Conservation (phyloP, 2,888 invertebrate genomes). For the Stenoptilia bipunctidactyla region DNA sequence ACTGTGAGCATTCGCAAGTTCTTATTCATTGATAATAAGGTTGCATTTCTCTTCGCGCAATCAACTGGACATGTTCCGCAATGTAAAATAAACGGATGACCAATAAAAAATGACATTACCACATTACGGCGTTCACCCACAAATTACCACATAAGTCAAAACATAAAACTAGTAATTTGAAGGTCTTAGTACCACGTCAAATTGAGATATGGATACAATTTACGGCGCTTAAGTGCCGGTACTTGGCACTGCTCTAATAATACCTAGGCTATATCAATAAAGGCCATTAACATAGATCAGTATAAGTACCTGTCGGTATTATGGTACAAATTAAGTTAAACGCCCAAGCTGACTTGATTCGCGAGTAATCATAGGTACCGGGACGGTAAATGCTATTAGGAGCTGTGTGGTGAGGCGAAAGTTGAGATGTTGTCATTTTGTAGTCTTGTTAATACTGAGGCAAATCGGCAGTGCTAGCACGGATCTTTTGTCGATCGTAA, state of each 20-base stretch:
- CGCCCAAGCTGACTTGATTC: constrained; percentile 24
- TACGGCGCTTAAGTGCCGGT: constrained; percentile 13
- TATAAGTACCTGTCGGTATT: constrained; percentile 53
- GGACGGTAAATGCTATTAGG: constrained; percentile 16
- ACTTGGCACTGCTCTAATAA: constrained; percentile 39
- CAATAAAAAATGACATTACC: constrained; percentile 17
- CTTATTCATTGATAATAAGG: too few relatives aligned
- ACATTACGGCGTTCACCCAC: constrained; percentile 16
- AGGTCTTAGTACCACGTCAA: constrained; percentile 43
- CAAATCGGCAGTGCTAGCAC: too few relatives aligned
- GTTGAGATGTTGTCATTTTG: too few relatives aligned
- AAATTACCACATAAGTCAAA: constrained; percentile 54
- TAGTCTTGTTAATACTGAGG: constrained; percentile 23
- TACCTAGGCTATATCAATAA: constrained; percentile 63
- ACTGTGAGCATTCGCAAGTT: too few relatives aligned
- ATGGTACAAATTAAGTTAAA: constrained; percentile 53
- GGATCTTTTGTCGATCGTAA: too few relatives aligned
- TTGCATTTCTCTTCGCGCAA: constrained; percentile 2
- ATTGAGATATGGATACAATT: constrained; percentile 26
- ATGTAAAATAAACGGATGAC: constrained; percentile 11
- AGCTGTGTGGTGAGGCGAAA: too few relatives aligned
- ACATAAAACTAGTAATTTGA: constrained; percentile 43
- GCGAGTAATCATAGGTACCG: constrained; percentile 32
- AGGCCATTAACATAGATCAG: constrained; percentile 63
- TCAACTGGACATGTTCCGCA: too few relatives aligned